A percentile compares a stretch with the other conserved stretches of the same genome.
These are phyloP conservation scores for Indri indri DNA, from an alignment of 2,113 vertebrate species.

Conservation along the genomic window DNA sequence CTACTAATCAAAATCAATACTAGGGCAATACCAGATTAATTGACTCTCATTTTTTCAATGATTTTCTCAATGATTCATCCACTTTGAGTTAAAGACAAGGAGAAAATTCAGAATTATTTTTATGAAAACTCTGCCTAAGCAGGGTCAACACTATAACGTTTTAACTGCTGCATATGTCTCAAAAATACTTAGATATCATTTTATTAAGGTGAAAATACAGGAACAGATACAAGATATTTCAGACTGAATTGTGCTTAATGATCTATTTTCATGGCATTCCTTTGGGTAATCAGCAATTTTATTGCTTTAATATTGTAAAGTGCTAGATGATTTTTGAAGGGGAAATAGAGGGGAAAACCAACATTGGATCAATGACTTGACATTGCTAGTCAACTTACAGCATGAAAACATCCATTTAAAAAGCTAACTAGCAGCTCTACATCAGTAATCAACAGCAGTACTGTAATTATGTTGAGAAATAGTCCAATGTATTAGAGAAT, in stretches of 20 bases:
- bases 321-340: slow-evolving; percentile 53
- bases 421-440: not conserved
- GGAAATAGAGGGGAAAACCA: slow-evolving; percentile 56
- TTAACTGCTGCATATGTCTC: not conserved
- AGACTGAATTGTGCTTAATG: slow-evolving; percentile 55
- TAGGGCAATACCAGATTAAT: not conserved
- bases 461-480: not conserved
- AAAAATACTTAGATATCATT: not conserved
- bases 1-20: not conserved
- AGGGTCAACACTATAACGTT: not conserved
- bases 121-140: not conserved
- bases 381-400: slow-evolving; percentile 54
- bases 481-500: not conserved
- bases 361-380: slow-evolving; percentile 55
- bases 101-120: not conserved
- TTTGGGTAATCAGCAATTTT: slow-evolving; percentile 55
- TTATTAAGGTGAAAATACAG: slow-evolving; percentile 45
- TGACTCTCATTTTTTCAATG: not conserved
- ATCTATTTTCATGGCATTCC: slow-evolving; percentile 48
- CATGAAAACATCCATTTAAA: not conserved
- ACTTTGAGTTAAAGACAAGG: not conserved
- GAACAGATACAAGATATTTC: not conserved
- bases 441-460: slow-evolving; percentile 7
- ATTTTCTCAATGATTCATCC: not conserved
- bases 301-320: slow-evolving; percentile 52